Evolutionary conservation across 2,888 invertebrate genomes (phyloP).

Genomic region (Arge pagana): DNA sequence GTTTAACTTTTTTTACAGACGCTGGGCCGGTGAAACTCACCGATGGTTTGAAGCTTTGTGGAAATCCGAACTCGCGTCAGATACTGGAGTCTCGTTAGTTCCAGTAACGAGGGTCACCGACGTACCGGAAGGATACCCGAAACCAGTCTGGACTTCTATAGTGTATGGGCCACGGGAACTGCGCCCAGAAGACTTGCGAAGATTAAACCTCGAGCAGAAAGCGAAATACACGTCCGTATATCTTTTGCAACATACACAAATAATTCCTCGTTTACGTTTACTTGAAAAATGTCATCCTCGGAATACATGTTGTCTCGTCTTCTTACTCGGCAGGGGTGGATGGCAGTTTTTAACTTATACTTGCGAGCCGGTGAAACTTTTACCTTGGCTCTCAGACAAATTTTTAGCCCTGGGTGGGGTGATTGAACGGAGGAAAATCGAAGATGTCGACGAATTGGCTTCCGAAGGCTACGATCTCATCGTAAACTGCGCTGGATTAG

Average conservation of each 20-base stretch:
- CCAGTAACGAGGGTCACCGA: conserved; percentile 57
- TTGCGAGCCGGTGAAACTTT: conserved; percentile 67
- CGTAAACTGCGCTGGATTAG: conserved; percentile 80
- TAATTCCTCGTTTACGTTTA: too few relatives aligned
- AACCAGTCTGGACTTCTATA: conserved; percentile 57
- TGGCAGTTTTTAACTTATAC: conserved; percentile 70
- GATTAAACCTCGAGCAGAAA: conserved; percentile 41
- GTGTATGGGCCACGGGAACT: conserved; percentile 58
- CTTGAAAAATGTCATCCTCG: not conserved
- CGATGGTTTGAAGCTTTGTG: conserved; percentile 60
- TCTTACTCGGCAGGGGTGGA: conserved; percentile 70
- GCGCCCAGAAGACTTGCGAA: conserved; percentile 47
- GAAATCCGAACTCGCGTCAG: conserved; percentile 57
- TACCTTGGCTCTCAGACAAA: conserved; percentile 69
- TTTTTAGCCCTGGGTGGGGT: conserved; percentile 67
- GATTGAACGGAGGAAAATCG: conserved; percentile 60
- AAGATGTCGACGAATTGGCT: conserved; percentile 60
- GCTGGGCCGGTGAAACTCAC: conserved; percentile 48
- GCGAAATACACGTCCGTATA: conserved; percentile 55
- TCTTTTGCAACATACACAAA: not conserved
- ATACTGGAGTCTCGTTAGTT: conserved; percentile 60
- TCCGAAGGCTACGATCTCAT: conserved; percentile 66
- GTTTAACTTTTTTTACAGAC: conserved; percentile 30
- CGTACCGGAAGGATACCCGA: conserved; percentile 39
- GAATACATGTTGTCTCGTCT: not conserved